A percentile compares a stretch with the other conserved stretches of the same genome.
phyloP scores from a whole-genome alignment of 2,113 vertebrate genomes.

The Odobenus rosmarus region DNA sequence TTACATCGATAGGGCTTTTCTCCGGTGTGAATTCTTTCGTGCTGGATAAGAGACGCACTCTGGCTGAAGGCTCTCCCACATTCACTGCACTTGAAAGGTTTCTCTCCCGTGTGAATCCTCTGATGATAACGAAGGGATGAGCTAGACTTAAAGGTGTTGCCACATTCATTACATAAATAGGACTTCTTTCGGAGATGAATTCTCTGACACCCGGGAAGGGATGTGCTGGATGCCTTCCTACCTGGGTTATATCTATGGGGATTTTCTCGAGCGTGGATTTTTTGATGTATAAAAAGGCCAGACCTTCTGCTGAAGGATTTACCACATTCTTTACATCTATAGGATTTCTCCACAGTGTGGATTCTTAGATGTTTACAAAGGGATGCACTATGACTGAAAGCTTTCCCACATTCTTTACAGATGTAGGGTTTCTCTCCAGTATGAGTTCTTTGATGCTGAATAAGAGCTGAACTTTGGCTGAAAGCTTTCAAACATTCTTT shows the following conservation, averaged over 20 bases:
- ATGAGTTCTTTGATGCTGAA: slow-evolving; percentile 76
- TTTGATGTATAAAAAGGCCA: slow-evolving; percentile 78
- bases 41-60: slow-evolving; percentile 81
- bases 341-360: slow-evolving; percentile 63
- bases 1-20: slow-evolving; percentile 82
- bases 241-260: slow-evolving; percentile 75
- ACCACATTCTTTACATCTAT: slow-evolving; percentile 73
- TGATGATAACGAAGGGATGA: slow-evolving; percentile 82
- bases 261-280: slow-evolving; percentile 71
- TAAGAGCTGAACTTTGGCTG: slow-evolving; percentile 65
- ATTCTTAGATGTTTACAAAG: slow-evolving; percentile 58
- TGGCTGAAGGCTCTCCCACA: slow-evolving; percentile 82
- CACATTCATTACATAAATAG: slow-evolving; percentile 80
- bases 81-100: slow-evolving; percentile 82
- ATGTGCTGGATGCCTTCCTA: slow-evolving; percentile 66
- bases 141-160: slow-evolving; percentile 80
- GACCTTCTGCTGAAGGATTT: slow-evolving; percentile 74
- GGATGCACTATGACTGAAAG: slow-evolving; percentile 68
- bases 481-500: slow-evolving; percentile 68
- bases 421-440: slow-evolving; percentile 71
- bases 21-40: slow-evolving; percentile 83
- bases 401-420: slow-evolving; percentile 75
- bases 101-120: slow-evolving; percentile 83
- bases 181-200: slow-evolving; percentile 75
- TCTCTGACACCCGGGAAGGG: slow-evolving; percentile 65